Evolutionary conservation across 2,797 vertebrate genomes (phyloP).

Genomic region (Premnoplex brunnescens): DNA sequence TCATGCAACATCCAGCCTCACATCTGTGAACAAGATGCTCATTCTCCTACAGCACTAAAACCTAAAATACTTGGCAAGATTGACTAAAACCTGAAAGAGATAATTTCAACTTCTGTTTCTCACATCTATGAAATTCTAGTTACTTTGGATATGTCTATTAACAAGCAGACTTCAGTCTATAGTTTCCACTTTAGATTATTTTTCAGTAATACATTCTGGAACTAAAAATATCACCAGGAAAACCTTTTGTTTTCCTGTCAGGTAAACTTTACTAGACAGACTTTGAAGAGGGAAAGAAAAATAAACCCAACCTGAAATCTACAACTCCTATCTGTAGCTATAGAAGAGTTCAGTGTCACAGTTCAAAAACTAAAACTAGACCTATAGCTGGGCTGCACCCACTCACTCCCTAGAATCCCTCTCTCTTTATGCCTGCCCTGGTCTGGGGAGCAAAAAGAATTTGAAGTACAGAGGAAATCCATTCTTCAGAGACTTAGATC

Average conservation of each 20-base stretch:
- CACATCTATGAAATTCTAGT: not conserved
- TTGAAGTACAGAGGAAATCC: not conserved
- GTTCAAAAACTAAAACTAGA: not conserved
- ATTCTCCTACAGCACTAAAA: not conserved
- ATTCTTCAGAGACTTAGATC: not conserved
- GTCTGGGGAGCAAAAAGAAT: not conserved
- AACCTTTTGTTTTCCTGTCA: not conserved
- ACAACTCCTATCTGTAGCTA: not conserved
- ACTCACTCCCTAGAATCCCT: not conserved
- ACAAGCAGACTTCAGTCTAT: not conserved
- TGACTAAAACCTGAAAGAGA: not conserved
- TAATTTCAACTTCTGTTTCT: not conserved
- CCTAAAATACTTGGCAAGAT: not conserved
- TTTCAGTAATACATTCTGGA: not conserved
- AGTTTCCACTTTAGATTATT: not conserved
- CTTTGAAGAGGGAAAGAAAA: not conserved
- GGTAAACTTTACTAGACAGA: not conserved
- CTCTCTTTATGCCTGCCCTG: not conserved
- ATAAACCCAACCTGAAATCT: not conserved
- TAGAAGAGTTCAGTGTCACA: not conserved
- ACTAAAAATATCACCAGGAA: not conserved
- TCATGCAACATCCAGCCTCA: not conserved
- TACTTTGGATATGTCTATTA: fast-evolving
- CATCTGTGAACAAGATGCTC: not conserved
- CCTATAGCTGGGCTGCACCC: not conserved